Evolutionary conservation across 2,888 invertebrate genomes (phyloP).

Genomic region (Deilephila elpenor): DNA sequence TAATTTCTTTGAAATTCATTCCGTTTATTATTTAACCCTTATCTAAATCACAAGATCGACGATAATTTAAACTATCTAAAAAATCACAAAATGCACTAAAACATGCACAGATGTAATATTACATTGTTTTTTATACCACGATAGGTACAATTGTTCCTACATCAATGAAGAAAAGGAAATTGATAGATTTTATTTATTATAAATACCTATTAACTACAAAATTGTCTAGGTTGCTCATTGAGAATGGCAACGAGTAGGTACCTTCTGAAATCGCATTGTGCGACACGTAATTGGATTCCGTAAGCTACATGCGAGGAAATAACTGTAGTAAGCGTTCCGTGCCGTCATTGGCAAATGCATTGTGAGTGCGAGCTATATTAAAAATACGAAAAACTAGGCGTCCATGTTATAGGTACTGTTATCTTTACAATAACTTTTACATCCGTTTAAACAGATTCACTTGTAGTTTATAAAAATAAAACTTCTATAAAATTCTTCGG

Average conservation of each 20-base stretch:
- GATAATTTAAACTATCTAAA: constrained; percentile 83
- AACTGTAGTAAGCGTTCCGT: constrained; percentile 60
- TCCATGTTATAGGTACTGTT: constrained; percentile 57
- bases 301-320: constrained; percentile 70
- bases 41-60: constrained; percentile 84
- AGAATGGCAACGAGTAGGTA: constrained; percentile 49
- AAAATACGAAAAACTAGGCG: background rate
- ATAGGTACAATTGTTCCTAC: constrained; percentile 72
- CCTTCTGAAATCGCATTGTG: constrained; percentile 53
- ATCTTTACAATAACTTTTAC: constrained; percentile 72
- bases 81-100: constrained; percentile 85
- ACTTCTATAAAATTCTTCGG: constrained; percentile 18
- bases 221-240: constrained; percentile 63
- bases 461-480: background rate
- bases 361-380: background rate
- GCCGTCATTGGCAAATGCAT: constrained; percentile 31
- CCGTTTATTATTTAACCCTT: constrained; percentile 71
- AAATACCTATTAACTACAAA: constrained; percentile 65
- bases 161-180: constrained; percentile 63
- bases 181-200: constrained; percentile 52
- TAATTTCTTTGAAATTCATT: constrained; percentile 58
- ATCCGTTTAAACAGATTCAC: constrained; percentile 3
- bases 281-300: constrained; percentile 46
- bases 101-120: constrained; percentile 83
- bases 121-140: constrained; percentile 78